Percentiles rank a stretch among this genome's conserved stretches.
phyloP scores from a whole-genome alignment of 2,797 vertebrate species.

The Lagorchestes hirsutus region DNA sequence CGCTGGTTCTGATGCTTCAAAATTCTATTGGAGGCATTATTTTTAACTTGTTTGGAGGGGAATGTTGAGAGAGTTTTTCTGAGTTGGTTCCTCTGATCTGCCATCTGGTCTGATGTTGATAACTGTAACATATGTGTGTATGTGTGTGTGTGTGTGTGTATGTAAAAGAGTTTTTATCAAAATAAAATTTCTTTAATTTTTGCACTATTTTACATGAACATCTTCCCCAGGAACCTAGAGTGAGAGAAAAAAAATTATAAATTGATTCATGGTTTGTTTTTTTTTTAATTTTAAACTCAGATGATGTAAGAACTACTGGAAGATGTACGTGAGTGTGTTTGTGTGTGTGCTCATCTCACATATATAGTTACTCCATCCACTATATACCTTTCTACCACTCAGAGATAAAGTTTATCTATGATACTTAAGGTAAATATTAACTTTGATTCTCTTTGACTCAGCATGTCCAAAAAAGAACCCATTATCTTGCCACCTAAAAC shows the following conservation, averaged over 20 bases:
- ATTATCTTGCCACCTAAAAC: not conserved
- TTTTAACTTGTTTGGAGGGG: not conserved
- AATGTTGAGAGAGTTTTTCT: not conserved
- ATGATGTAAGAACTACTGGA: no score
- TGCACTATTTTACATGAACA: not conserved
- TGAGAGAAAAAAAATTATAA: not conserved
- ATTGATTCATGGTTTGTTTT: not conserved
- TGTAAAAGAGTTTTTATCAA: not conserved
- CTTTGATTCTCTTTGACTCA: not conserved
- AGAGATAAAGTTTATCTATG: not conserved
- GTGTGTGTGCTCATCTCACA: not conserved
- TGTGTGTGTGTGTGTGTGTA: not conserved
- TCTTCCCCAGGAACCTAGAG: not conserved
- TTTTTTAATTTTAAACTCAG: not conserved
- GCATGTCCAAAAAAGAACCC: not conserved
- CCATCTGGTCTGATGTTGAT: not conserved
- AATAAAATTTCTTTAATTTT: not conserved
- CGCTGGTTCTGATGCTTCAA: not conserved
- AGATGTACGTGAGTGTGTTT: not conserved
- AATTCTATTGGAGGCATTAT: not conserved
- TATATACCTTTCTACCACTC: not conserved
- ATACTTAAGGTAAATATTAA: not conserved
- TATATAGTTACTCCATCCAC: not conserved
- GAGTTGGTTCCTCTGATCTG: not conserved
- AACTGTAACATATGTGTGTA: not conserved